Base-by-base conservation (phyloP, 2,113 vertebrate genomes). In the Lophura nycthemera region DNA sequence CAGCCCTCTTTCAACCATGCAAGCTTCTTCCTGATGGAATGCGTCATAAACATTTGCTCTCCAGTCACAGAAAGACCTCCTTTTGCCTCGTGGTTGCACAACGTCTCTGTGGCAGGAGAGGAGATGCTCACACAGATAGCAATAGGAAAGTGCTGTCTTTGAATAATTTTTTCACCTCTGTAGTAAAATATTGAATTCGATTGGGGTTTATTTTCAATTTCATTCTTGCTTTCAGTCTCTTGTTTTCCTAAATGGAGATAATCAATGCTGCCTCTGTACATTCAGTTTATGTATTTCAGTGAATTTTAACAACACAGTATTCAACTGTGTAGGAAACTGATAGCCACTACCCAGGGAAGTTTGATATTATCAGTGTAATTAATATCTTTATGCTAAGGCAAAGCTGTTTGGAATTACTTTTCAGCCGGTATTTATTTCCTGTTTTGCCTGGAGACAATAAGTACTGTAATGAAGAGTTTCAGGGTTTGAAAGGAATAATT, bases 381-480 rank as follows among this genome's bases (percentile, higher is more conserved):
- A 96, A 88, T 97, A 95, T 79, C 88, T 84, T 88, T 16, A 57
- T 86, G 79, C 57, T 90, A 67, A 86, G 91, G 88, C 86, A 95
- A 83, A 90, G 61, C 93, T 81, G 78, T 86, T 54, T 67, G 83
- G 85, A 86, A 83, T 95, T 90, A 48, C 57, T 90, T 90, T 92
- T 95, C 73, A 90, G 48, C 45, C 27, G 18, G 69, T 91, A 81
- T 95, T 95, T 97, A 81, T 96, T 96, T 94, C 73, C 57, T 82
- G 83, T 88, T 92, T 95, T 95, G 95, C 95, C 95, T 96, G 86
- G 40, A 96, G 95, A 91, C 94, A 95, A 61, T 95, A 95, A 95
- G 82, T 93, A 90, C 48, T 4, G 34, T 94, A 86, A 94, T 92
- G 88, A 97, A 86, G 93, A 96, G 91, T 86, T 94, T 72, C 69